Base-by-base conservation (phyloP, 1,140 invertebrate genomes). In the Drosophila bifasciata region DNA sequence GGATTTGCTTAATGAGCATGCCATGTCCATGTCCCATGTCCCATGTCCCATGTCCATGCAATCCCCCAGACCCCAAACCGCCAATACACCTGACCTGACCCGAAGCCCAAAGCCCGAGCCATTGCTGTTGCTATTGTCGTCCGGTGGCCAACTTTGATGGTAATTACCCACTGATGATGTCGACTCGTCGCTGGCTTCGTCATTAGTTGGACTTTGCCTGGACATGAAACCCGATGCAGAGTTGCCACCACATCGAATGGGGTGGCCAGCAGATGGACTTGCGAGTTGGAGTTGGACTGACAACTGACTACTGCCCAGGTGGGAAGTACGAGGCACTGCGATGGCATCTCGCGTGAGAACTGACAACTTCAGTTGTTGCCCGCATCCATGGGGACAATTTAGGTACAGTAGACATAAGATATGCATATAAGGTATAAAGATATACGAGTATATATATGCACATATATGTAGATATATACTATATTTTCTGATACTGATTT, bases 1-100 rank as follows among this genome's bases (percentile, higher is more conserved):
- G 81, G 81, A 85, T 80, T 86, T 76, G 57, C 60, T 60, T 85
- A 85, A 85, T 85, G 81, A 86, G 81, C 77, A 63, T 74, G 81
- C 63, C 81, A 69, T 85, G 80, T 83, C 49, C 78, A 68, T 62
- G 77, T 70, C 43, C 57, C 39, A 19, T 67, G 57, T 48, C 46
- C 55, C 78, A 36, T 66, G 52, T 58, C 40, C 64, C 43, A 8
- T 43, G 52, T 45, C 57, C 75, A 53, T 56, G 70, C 72, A 76
- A 76, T 76, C 73, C 66, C 51, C 72, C 51, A 51, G 43, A 55
- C 58, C 17, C 48, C 23, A 44, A 19, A 55, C 23, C 16, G 21
- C 40, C 39, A 25, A n/a, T 41, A 16, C 50, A 28, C 16, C 21
- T 15, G 55, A 60, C 40, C 32, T 4, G 32, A 13, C 28, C n/a